Percentiles rank a stretch among this genome's conserved stretches.
phyloP scores from a whole-genome alignment of 2,888 invertebrate genomes.

The Ectemnius cavifrons region DNA sequence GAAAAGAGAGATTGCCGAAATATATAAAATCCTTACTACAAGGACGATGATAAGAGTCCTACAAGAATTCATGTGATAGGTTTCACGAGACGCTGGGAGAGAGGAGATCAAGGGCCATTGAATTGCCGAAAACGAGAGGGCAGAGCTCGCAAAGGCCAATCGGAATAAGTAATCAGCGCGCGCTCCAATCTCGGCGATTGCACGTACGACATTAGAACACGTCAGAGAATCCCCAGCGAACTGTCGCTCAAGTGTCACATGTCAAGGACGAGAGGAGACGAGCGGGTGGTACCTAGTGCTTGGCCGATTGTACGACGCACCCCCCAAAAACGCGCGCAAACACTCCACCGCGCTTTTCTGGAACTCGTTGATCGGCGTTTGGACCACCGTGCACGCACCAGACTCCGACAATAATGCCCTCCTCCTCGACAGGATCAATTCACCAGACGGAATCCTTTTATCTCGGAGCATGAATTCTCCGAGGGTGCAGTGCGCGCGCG shows the following conservation, averaged over 20 bases:
- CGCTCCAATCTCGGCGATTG: constrained; percentile 63
- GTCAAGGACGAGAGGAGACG: constrained; percentile 37
- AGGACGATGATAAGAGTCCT: no score
- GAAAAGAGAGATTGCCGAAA: not conserved
- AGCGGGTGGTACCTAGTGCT: not conserved
- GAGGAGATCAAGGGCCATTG: no score
- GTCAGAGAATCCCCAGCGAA: constrained; percentile 71
- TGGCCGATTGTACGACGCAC: not conserved
- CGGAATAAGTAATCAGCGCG: constrained; percentile 68
- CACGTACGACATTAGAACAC: constrained; percentile 62
- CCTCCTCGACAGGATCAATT: not conserved
- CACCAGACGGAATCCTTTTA: constrained; percentile 7
- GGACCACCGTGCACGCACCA: constrained; percentile 17
- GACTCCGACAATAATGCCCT: not conserved
- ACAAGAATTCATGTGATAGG: no score
- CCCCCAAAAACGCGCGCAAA: constrained; percentile 7
- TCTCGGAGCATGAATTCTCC: not conserved
- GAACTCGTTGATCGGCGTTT: constrained; percentile 22
- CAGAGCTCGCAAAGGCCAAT: constrained; percentile 24
- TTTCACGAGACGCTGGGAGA: no score
- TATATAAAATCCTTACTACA: no score
- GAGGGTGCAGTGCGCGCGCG: not conserved
- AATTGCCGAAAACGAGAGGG: not conserved
- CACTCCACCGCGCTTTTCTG: constrained; percentile 24
- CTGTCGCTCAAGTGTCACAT: constrained; percentile 75